Evolutionary conservation across 2,888 invertebrate genomes (phyloP), one percentile per base, ranked within the genome.

Genomic region (Plagiodera versicolora): DNA sequence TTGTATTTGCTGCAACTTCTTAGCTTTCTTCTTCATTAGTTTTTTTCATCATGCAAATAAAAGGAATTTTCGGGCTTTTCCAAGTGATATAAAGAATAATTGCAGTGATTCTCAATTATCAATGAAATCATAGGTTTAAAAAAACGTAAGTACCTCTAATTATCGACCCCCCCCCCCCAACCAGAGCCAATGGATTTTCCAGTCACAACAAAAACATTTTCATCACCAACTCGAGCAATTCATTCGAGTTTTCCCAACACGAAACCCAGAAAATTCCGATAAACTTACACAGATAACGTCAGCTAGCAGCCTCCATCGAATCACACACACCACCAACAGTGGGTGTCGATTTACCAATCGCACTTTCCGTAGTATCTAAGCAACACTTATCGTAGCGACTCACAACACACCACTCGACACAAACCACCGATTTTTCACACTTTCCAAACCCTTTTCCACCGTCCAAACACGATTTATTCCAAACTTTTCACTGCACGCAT

Each of bases 321-420:
- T 51, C 47, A 44, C 48, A 58, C 28, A 46, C 48, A 48, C 45
- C 49, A 56, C 39, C 52, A 46, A 28, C 19, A 59, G 63, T 56
- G 59, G 53, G 54, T 63, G 56, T 62, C 39, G 39, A 58, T 45
- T 45, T 48, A 53, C 56, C 53, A 45, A 53, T 56, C n/a, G 10
- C 32, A 32, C 32, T 11, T 39, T 39, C 39, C 39, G 14, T 14
- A 63, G 63, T 64, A 61, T 58, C 64, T 58, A 60, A 50, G 64
- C 63, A 63, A 58, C 63, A 58, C 60, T 60, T 61, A 61, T 57
- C 58, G 58, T 2, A 56, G 52, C 58, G 57, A 64, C 64, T 64
- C 58, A 64, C 64, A 64, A 64, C 64, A 64, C 11, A 32, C 32
- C 28, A 52, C 55, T 53, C 61, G 57, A 51, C 54, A 55, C 49